These are phyloP conservation scores for Monodelphis domestica DNA, from an alignment of 2,797 vertebrate species.

Conservation along the genomic window DNA sequence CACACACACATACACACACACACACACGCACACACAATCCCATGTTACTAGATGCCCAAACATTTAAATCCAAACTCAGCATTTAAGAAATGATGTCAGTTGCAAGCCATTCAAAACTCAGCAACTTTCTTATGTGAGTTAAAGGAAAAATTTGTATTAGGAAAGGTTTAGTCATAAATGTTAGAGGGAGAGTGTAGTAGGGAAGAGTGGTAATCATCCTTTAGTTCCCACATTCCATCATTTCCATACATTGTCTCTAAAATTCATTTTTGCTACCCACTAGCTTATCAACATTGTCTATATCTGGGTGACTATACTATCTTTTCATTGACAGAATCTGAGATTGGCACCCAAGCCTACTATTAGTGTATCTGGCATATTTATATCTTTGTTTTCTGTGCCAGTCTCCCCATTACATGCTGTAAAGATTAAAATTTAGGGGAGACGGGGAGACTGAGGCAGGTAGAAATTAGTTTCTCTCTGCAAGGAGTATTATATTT, in stretches of 20 bases:
- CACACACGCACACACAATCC: neutral
- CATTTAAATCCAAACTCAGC: too few relatives aligned
- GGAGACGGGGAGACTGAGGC: too few relatives aligned
- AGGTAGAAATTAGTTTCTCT: too few relatives aligned
- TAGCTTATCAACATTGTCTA: too few relatives aligned
- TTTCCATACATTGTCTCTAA: neutral
- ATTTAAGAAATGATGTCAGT: too few relatives aligned
- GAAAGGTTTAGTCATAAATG: neutral
- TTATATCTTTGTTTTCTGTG: neutral
- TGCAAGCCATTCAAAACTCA: too few relatives aligned
- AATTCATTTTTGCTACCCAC: neutral
- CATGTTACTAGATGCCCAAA: neutral
- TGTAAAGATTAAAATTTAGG: too few relatives aligned
- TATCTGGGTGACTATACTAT: neutral
- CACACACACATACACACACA: too few relatives aligned
- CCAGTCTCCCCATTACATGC: neutral
- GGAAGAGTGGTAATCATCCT: neutral
- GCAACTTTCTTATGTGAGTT: too few relatives aligned
- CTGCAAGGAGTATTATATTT: too few relatives aligned
- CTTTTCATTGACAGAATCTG: neutral
- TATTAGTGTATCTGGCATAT: neutral
- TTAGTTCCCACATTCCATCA: neutral
- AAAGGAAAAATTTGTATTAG: too few relatives aligned
- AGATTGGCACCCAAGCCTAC: neutral
- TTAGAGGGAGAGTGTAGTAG: too few relatives aligned